Conservation (phyloP, 2,888 invertebrate genomes). For the Rhyacophila evoluta region DNA sequence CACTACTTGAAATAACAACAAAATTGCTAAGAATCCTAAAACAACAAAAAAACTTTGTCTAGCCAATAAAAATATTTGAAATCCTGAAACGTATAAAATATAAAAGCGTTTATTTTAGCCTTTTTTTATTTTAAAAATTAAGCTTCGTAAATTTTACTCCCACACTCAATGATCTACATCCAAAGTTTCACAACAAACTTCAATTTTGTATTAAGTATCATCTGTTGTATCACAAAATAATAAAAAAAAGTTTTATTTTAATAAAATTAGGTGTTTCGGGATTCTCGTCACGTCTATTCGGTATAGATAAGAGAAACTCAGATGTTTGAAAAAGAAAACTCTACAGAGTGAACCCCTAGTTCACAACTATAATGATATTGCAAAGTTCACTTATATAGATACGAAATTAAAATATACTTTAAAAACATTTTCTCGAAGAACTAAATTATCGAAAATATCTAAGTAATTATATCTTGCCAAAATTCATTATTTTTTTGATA, state of each 20-base stretch:
- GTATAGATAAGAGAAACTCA: not conserved
- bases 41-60: too few relatives aligned
- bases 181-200: not conserved
- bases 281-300: slow-evolving; percentile 41
- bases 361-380: not conserved
- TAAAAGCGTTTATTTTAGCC: not conserved
- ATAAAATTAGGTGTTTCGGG: slow-evolving; percentile 39
- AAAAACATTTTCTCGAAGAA: too few relatives aligned
- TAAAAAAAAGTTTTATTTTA: slow-evolving; percentile 43
- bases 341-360: too few relatives aligned
- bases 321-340: not conserved
- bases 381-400: not conserved
- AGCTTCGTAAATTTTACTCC: not conserved
- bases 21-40: too few relatives aligned
- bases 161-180: not conserved
- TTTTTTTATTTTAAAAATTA: not conserved
- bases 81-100: too few relatives aligned
- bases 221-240: slow-evolving; percentile 35
- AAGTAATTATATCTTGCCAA: too few relatives aligned
- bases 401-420: too few relatives aligned
- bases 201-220: not conserved
- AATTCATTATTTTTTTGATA: too few relatives aligned
- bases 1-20: too few relatives aligned
- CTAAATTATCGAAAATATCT: too few relatives aligned
- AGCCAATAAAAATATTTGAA: too few relatives aligned